phyloP scores from a whole-genome alignment of 2,113 vertebrate species.

The Sterrhoptilus dennistouni region DNA sequence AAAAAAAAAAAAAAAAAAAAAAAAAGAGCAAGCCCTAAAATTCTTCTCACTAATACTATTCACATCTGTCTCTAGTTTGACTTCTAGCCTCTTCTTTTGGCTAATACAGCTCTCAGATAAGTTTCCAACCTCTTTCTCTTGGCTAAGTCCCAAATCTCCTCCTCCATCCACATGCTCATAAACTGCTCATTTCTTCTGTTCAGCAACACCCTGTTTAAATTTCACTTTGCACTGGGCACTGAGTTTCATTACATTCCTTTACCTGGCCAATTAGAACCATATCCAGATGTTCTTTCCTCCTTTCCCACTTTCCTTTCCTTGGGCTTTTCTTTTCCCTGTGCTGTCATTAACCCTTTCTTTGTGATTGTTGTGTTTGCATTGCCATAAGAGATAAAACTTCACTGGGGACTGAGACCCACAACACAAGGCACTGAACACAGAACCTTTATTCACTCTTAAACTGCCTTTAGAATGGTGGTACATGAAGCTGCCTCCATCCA shows the following conservation, averaged over 20 bases:
- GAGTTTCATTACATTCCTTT: background rate
- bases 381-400: background rate
- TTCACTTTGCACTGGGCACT: background rate
- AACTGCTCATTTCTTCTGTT: background rate
- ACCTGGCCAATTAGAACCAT: background rate
- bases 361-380: background rate
- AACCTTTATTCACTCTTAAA: background rate
- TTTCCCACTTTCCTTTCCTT: background rate
- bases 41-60: background rate
- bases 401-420: background rate
- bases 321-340: background rate
- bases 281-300: background rate
- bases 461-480: background rate
- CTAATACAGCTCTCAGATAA: background rate
- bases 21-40: background rate
- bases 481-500: background rate
- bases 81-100: background rate
- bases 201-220: background rate
- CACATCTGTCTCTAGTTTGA: conserved; percentile 10
- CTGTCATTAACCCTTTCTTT: background rate
- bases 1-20: background rate
- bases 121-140: background rate
- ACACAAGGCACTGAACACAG: background rate
- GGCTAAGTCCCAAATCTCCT: background rate
- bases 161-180: background rate